Evolutionary conservation across 2,113 vertebrate genomes (phyloP).

Genomic region (Microcebus tavaratra): DNA sequence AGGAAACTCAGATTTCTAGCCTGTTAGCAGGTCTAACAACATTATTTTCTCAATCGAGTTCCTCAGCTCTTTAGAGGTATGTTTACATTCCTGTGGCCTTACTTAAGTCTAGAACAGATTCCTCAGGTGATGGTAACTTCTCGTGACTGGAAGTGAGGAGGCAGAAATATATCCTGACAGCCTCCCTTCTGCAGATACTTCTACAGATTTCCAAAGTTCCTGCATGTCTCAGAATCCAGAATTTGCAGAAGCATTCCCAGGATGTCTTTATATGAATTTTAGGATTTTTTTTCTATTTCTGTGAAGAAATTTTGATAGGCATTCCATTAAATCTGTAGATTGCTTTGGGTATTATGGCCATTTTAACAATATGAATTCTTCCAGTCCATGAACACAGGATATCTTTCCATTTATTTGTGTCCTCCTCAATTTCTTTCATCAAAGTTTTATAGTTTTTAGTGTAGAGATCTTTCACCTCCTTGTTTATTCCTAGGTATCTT

Average conservation of each 20-base stretch:
- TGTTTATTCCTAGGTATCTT: neutral
- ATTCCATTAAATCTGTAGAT: neutral
- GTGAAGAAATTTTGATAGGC: neutral
- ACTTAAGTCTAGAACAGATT: neutral
- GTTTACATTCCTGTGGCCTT: neutral
- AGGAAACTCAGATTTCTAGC: conserved; percentile 3
- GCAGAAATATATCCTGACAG: neutral
- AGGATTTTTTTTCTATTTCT: neutral
- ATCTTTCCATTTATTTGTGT: neutral
- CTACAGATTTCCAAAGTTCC: neutral
- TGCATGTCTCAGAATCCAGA: neutral
- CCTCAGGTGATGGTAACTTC: neutral
- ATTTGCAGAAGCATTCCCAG: neutral
- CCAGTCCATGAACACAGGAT: neutral
- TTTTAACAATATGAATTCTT: neutral
- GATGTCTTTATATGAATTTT: neutral
- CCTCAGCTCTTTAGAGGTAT: neutral
- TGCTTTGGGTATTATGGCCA: neutral
- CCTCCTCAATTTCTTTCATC: neutral
- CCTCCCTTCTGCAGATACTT: neutral
- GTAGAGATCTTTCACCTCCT: neutral
- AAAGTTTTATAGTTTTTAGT: neutral
- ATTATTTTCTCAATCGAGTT: conserved; percentile 29
- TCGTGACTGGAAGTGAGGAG: neutral
- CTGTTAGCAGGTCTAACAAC: neutral